Base-by-base conservation (phyloP, 2,113 vertebrate genomes). In the Pangasianodon gigas region DNA sequence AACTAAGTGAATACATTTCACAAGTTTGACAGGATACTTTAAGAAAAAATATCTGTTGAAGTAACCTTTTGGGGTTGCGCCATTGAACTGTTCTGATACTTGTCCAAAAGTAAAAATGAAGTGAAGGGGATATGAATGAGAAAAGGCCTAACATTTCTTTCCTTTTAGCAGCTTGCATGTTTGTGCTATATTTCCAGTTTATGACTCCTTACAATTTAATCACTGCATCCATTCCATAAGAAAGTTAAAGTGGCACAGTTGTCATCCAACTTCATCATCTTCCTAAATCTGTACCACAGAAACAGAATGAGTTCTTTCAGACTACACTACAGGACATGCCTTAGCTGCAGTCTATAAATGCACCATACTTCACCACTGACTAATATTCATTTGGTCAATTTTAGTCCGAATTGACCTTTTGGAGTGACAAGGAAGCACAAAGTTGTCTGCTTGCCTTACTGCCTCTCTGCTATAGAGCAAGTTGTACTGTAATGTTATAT, bases 371-470 rank as follows among this genome's bases (percentile, higher is more conserved):
- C 91, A 89, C 58, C 71, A 86, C 93, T 93, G 94, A 95, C 94
- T 94, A 93, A 93, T 94, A 95, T 95, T 94, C 92, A 58, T 85
- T 86, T 91, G 93, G 92, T 93, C 93, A 94, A 92, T 92, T 90
- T 79, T 91, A 93, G 89, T 91, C 90, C 93, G 91, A 91, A 92
- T 87, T 92, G 93, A 94, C 93, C 91, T 90, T 92, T 90, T 71
- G 90, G 86, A 90, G 77, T 92, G 86, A 82, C 37, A 91, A 85
- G 67, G 41, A 82, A 44, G 69, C 58, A 37, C 54, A 80, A 60
- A 54, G 56, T 62, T 67, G 71, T 85, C 88, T 79, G 19, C 24
- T 80, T 41, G 24, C 71, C 19, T 60, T 80, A 62, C 13, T 65
- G 88, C 74, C 24, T 67, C 18, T 77, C 41, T 24, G 56, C 83